phyloP scores from a whole-genome alignment of 2,888 invertebrate species.

The Spialia ferax region DNA sequence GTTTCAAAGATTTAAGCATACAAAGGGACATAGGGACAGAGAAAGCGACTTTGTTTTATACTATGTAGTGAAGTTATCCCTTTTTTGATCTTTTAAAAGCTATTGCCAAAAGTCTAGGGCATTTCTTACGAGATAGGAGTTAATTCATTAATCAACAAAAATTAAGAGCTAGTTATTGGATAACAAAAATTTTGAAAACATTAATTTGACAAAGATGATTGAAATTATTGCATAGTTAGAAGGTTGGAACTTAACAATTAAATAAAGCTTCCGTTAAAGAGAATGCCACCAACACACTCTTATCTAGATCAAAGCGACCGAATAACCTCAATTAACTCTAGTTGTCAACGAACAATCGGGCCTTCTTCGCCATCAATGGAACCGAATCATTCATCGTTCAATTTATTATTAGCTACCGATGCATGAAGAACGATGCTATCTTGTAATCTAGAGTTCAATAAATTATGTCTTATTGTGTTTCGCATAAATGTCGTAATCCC shows the following conservation, averaged over 20 bases:
- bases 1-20: too few species aligned
- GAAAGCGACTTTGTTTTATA: too few species aligned
- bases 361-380: constrained; percentile 69
- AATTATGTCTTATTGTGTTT: constrained; percentile 29
- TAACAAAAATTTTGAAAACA: too few species aligned
- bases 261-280: constrained; percentile 36
- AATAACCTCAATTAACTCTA: constrained; percentile 67
- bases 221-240: too few species aligned
- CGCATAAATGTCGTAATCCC: constrained; percentile 29
- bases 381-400: constrained; percentile 61
- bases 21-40: too few species aligned
- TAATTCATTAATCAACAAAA: too few species aligned
- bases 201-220: neutral
- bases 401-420: constrained; percentile 53
- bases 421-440: constrained; percentile 34
- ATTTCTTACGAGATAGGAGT: too few species aligned
- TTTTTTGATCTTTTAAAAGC: neutral
- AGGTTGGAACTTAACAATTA: constrained; percentile 10
- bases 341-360: constrained; percentile 67
- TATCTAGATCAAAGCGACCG: constrained; percentile 69
- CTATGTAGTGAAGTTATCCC: too few species aligned
- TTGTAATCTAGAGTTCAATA: constrained; percentile 16
- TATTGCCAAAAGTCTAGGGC: neutral
- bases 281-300: constrained; percentile 56
- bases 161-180: too few species aligned